Evolutionary conservation across 2,797 vertebrate species (phyloP).

Genomic region (Basileuterus tristriatus): DNA sequence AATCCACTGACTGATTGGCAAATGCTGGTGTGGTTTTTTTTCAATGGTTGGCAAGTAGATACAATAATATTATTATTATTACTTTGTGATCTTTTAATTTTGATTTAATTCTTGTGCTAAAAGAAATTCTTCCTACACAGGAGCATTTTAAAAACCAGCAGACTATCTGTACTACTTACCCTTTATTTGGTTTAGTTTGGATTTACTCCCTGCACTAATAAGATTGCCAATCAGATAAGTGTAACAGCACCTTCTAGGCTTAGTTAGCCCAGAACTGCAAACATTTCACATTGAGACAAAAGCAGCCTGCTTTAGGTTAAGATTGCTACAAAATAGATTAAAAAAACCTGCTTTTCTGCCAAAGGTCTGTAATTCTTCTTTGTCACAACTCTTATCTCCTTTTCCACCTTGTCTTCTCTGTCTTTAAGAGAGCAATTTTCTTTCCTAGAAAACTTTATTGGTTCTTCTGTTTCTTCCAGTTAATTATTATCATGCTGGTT

Average conservation of each 20-base stretch:
- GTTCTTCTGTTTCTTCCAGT: not conserved
- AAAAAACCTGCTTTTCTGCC: not conserved
- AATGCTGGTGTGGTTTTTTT: accelerated
- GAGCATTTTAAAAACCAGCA: not conserved
- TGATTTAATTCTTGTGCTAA: not conserved
- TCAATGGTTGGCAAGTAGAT: not conserved
- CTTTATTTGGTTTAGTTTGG: not conserved
- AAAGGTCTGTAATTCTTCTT: not conserved
- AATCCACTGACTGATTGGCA: not conserved
- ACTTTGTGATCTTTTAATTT: not conserved
- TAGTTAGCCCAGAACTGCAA: not conserved
- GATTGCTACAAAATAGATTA: not conserved
- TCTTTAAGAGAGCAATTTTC: not conserved
- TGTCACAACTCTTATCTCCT: not conserved
- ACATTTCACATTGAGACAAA: not conserved
- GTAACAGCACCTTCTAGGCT: not conserved
- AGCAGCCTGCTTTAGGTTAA: not conserved
- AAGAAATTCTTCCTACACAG: not conserved
- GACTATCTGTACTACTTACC: not conserved
- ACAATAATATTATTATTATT: not conserved
- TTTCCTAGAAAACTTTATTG: not conserved
- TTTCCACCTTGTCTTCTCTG: not conserved
- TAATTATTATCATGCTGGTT: not conserved
- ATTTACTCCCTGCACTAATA: not conserved
- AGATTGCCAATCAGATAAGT: not conserved